Percentiles rank a stretch among this genome's conserved stretches.
phyloP scores from a whole-genome alignment of 2,113 vertebrate genomes.

The Silurus meridionalis region DNA sequence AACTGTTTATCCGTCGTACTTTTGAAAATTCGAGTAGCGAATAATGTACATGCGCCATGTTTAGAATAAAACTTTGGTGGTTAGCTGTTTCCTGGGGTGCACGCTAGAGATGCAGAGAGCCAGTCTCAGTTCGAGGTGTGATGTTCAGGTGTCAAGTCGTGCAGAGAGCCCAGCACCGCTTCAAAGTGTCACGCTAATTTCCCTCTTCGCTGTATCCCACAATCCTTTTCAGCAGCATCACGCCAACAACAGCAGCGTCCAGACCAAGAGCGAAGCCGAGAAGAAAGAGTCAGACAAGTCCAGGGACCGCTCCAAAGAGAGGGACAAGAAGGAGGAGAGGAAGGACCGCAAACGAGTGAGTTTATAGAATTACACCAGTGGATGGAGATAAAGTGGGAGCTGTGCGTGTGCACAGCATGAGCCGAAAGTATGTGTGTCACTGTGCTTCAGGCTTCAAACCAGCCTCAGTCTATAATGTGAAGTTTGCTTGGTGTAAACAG shows the following conservation, averaged over 20 bases:
- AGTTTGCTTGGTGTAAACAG: slow-evolving; percentile 27
- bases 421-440: neutral
- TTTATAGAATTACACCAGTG: neutral
- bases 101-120: neutral
- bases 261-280: slow-evolving; percentile 88
- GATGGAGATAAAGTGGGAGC: neutral
- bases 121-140: slow-evolving; percentile 48
- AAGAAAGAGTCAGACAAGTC: slow-evolving; percentile 90
- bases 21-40: too few relatives aligned
- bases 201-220: neutral
- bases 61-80: neutral
- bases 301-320: slow-evolving; percentile 87
- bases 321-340: slow-evolving; percentile 89
- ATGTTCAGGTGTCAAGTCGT: slow-evolving; percentile 65
- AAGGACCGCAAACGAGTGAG: slow-evolving; percentile 90
- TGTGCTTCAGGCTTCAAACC: slow-evolving; percentile 18
- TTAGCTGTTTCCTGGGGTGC: neutral
- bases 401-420: neutral
- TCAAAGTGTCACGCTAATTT: slow-evolving; percentile 60
- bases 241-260: slow-evolving; percentile 84
- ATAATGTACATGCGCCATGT: too few relatives aligned
- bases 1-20: too few relatives aligned
- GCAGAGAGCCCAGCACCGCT: slow-evolving; percentile 54
- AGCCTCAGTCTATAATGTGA: neutral
- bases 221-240: slow-evolving; percentile 77